Evolutionary conservation across 1,140 invertebrate species (phyloP).

Genomic region (Bombus fervidus): DNA sequence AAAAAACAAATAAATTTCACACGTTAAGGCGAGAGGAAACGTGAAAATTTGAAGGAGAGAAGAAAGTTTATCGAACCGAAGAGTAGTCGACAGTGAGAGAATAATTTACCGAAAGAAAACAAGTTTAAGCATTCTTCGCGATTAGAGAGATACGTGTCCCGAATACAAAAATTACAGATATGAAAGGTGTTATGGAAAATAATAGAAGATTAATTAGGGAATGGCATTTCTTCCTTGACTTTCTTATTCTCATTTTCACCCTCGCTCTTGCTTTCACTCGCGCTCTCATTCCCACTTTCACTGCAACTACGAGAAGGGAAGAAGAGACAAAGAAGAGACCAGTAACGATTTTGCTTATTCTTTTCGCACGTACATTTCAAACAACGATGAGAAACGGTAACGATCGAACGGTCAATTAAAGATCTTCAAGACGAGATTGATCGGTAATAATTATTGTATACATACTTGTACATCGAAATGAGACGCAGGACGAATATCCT

Average conservation of each 20-base stretch:
- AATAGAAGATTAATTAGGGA: not conserved
- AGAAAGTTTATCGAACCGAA: not conserved
- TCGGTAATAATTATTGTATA: conserved; percentile 51
- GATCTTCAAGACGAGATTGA: not conserved
- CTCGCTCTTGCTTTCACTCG: not conserved
- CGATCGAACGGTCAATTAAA: not conserved
- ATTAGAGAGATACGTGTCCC: not conserved
- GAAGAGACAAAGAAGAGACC: not conserved
- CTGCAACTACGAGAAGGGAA: not conserved
- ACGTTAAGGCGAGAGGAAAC: conserved; percentile 9
- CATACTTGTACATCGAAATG: conserved; percentile 52
- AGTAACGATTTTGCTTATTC: not conserved
- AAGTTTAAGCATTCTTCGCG: not conserved
- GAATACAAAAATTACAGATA: not conserved
- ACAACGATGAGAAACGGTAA: not conserved
- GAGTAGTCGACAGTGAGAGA: not conserved
- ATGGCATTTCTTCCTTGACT: not conserved
- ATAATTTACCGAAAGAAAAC: not conserved
- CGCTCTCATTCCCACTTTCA: not conserved
- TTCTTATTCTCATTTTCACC: not conserved
- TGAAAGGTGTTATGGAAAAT: not conserved
- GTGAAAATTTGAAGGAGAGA: not conserved
- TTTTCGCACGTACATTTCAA: not conserved
- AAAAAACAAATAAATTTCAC: conserved; percentile 31
- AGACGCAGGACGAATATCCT: conserved; percentile 45